Conservation (phyloP, 1,140 invertebrate species). For the Diabrotica undecimpunctata region DNA sequence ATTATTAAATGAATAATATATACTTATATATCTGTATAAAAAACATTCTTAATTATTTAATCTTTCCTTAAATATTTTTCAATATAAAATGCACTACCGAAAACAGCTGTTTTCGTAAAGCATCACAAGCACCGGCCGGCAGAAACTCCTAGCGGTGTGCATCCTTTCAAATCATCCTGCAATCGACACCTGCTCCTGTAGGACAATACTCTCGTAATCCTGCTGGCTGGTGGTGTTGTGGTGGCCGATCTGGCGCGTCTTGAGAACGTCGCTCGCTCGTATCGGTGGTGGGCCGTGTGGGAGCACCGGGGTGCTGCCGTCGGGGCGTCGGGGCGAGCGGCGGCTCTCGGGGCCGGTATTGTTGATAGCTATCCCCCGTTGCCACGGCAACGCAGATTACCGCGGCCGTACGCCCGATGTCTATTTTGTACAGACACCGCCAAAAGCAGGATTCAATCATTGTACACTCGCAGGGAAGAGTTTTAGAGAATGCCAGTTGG, state of each 20-base stretch:
- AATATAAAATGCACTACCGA: too few species aligned
- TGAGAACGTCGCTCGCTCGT: constrained; percentile 14
- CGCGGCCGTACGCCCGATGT: constrained; percentile 48
- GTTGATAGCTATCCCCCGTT: constrained; percentile 50
- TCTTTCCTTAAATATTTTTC: too few species aligned
- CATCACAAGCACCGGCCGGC: too few species aligned
- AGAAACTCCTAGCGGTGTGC: too few species aligned
- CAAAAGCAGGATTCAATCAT: constrained; percentile 46
- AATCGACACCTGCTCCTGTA: constrained; percentile 21
- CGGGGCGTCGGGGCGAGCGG: constrained; percentile 9
- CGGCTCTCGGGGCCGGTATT: constrained; percentile 43
- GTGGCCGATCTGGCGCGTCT: constrained; percentile 12
- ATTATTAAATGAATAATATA: too few species aligned
- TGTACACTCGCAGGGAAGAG: constrained; percentile 39
- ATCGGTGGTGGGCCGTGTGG: constrained; percentile 5
- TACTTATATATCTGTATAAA: too few species aligned
- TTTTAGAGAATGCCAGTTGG: background rate
- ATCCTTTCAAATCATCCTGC: constrained; percentile 9
- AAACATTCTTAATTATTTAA: too few species aligned
- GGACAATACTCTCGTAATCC: constrained; percentile 20
- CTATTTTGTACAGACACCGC: constrained; percentile 46
- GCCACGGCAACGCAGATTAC: constrained; percentile 48
- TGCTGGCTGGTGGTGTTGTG: constrained; percentile 3
- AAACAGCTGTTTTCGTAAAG: too few species aligned
- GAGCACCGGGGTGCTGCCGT: background rate